These are phyloP conservation scores for Otolemur garnettii DNA, from an alignment of 2,113 vertebrate species.

Conservation along the genomic window DNA sequence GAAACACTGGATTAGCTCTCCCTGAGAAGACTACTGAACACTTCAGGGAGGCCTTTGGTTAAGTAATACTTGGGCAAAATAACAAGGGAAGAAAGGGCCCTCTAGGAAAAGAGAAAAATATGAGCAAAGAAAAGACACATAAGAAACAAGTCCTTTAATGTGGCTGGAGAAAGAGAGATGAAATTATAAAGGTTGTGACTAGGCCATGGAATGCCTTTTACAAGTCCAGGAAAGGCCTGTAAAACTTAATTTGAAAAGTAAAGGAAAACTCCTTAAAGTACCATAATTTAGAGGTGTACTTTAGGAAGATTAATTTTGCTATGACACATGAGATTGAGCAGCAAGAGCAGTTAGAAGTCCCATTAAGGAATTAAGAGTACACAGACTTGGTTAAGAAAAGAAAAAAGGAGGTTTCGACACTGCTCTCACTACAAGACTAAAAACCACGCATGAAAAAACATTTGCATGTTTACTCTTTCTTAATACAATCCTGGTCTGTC, in stretches of 20 bases:
- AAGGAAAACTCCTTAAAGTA: slow-evolving; percentile 7
- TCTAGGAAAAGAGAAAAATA: background rate
- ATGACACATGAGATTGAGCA: background rate
- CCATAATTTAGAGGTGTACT: background rate
- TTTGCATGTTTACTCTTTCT: background rate
- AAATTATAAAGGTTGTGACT: background rate
- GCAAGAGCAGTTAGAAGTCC: background rate
- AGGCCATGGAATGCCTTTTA: background rate
- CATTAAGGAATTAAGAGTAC: background rate
- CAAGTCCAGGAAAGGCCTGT: background rate
- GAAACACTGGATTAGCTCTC: background rate
- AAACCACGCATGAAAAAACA: background rate
- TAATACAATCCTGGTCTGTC: slow-evolving; percentile 28
- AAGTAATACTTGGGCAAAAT: background rate
- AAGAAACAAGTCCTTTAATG: background rate
- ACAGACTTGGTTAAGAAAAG: background rate
- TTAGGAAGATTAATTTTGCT: slow-evolving; percentile 45
- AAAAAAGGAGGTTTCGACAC: background rate
- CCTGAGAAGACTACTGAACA: background rate
- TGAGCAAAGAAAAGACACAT: background rate
- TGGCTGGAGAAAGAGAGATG: background rate
- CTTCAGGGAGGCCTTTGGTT: background rate
- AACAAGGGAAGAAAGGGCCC: background rate
- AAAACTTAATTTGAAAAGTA: slow-evolving; percentile 47
- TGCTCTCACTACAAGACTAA: background rate